Evolutionary conservation across 2,797 vertebrate species (phyloP).

Genomic region (Triplophysa yarkandensis): DNA sequence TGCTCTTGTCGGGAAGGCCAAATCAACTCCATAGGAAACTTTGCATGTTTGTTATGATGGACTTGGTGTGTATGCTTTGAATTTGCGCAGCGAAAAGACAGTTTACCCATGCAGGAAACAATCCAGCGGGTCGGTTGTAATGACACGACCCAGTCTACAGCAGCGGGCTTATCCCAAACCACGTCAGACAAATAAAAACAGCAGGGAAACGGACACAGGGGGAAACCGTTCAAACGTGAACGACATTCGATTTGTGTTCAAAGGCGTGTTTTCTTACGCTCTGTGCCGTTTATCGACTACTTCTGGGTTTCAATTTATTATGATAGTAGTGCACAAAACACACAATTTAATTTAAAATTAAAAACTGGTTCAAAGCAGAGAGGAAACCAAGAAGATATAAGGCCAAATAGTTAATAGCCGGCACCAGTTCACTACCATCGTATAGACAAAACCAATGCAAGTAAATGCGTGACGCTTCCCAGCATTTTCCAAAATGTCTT

Average conservation of each 20-base stretch:
- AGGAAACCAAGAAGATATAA: no score
- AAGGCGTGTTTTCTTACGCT: conserved; percentile 28
- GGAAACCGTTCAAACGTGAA: conserved; percentile 32
- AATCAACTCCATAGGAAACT: conserved; percentile 53
- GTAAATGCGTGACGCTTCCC: no score
- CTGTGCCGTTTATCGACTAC: conserved; percentile 1
- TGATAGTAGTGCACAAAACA: not conserved
- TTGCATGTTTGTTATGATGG: conserved; percentile 59
- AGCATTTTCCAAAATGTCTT: no score
- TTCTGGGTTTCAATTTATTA: not conserved
- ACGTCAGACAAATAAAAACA: conserved; percentile 48
- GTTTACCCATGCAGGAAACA: conserved; percentile 48
- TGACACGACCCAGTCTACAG: conserved; percentile 48
- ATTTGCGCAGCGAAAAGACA: conserved; percentile 50
- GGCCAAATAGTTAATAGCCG: no score
- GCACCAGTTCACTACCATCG: no score
- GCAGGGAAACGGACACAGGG: conserved; percentile 42
- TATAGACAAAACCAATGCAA: no score
- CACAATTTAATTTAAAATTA: not conserved
- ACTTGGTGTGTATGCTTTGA: conserved; percentile 47
- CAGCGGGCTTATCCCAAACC: conserved; percentile 47
- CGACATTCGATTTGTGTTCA: conserved; percentile 46
- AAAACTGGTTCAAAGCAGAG: no score
- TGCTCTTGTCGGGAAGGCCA: conserved; percentile 24
- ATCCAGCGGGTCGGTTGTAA: conserved; percentile 47